Conservation (phyloP, 2,888 invertebrate genomes). For the Tribolium freemani region DNA sequence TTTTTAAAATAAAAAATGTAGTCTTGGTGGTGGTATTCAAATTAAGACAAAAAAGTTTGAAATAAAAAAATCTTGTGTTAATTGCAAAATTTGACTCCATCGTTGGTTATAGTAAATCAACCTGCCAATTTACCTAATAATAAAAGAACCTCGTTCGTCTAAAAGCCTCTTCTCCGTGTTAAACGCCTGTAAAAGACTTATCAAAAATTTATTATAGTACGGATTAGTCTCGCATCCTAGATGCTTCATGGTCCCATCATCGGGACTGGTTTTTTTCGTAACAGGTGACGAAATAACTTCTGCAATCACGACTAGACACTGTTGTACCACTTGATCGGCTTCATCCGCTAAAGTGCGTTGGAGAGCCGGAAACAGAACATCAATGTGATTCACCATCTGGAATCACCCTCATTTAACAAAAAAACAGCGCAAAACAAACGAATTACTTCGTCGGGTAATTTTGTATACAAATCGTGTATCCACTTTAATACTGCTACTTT, state of each 20-base stretch:
- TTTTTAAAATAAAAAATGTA: neutral
- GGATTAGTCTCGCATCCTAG: constrained; percentile 52
- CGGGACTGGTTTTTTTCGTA: constrained; percentile 51
- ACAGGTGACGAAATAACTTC: constrained; percentile 78
- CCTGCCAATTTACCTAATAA: constrained; percentile 86
- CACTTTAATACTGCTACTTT: constrained; percentile 96
- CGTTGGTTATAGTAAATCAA: neutral
- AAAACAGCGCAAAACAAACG: neutral
- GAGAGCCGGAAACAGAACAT: constrained; percentile 81
- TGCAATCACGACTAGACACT: constrained; percentile 93
- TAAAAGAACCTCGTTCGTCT: constrained; percentile 94
- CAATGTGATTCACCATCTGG: constrained; percentile 82
- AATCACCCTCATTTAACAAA: constrained; percentile 32
- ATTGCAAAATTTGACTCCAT: too few relatives aligned
- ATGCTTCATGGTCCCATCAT: constrained; percentile 16
- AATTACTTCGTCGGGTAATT: constrained; percentile 85
- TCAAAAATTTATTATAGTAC: constrained; percentile 91
- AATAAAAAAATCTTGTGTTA: too few relatives aligned
- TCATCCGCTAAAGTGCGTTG: constrained; percentile 90
- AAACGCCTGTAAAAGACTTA: constrained; percentile 87
- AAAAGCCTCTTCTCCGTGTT: constrained; percentile 87
- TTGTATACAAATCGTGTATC: constrained; percentile 93
- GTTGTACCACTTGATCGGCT: constrained; percentile 95
- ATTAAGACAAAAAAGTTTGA: constrained; percentile 7
- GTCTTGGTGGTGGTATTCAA: too few relatives aligned